These are phyloP conservation scores for Puma concolor DNA, from an alignment of 2,113 vertebrate species.

Conservation along the genomic window DNA sequence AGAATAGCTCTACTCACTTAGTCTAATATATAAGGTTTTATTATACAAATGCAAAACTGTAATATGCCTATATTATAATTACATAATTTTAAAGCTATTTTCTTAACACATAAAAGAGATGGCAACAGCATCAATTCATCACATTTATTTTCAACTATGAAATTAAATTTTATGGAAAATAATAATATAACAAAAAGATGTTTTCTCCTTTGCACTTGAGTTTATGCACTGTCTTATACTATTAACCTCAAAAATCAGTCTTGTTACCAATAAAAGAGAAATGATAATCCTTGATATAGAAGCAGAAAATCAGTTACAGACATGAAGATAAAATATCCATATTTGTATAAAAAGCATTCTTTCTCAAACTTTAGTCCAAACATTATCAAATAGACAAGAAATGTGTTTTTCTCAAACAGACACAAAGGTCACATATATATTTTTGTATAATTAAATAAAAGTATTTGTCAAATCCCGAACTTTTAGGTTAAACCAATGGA, in stretches of 20 bases:
- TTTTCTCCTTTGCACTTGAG: slow-evolving; percentile 21
- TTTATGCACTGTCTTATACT: slow-evolving; percentile 48
- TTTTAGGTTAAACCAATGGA: background rate
- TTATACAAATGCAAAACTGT: background rate
- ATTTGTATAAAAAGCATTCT: background rate
- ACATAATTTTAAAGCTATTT: slow-evolving; percentile 5
- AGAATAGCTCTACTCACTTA: background rate
- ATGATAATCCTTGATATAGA: background rate
- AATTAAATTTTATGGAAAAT: slow-evolving; percentile 49
- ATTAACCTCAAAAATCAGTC: slow-evolving; percentile 52
- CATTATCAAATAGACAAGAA: background rate
- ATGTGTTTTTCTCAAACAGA: background rate
- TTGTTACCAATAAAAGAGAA: slow-evolving; percentile 1
- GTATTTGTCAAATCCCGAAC: background rate
- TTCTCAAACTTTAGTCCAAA: background rate
- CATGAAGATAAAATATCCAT: background rate
- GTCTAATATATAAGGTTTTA: background rate
- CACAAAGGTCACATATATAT: background rate
- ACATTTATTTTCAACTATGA: slow-evolving; percentile 42
- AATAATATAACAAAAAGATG: background rate
- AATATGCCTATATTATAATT: background rate
- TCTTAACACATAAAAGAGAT: background rate
- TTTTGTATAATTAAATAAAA: background rate
- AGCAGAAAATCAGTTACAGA: slow-evolving; percentile 51
- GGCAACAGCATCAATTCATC: background rate